Percentiles rank a stretch among this genome's conserved stretches.
phyloP scores from a whole-genome alignment of 2,797 vertebrate genomes.

The Petrocephalus sullivani region DNA sequence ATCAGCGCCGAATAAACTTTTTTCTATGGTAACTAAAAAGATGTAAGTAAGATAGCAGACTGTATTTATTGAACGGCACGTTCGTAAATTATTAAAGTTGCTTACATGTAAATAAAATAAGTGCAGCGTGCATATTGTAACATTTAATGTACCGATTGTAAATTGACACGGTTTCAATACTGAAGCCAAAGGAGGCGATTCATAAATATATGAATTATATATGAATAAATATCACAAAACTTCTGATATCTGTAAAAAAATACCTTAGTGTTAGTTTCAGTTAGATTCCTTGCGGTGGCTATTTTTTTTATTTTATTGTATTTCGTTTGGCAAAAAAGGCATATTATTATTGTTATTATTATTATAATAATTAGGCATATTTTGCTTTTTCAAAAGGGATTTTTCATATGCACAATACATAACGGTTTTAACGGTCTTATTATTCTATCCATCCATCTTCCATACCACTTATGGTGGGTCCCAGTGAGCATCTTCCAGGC shows the following conservation, averaged over 20 bases:
- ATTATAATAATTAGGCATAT: background rate
- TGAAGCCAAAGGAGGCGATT: background rate
- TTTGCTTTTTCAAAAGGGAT: background rate
- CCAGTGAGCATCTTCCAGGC: background rate
- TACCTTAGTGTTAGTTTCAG: background rate
- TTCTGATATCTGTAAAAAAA: background rate
- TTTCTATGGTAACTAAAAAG: background rate
- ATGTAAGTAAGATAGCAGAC: background rate
- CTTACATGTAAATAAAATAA: background rate
- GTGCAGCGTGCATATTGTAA: background rate
- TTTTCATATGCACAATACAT: background rate
- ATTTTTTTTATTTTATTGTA: background rate
- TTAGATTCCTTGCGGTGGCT: background rate
- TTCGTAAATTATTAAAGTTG: conserved; percentile 8
- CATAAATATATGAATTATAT: background rate
- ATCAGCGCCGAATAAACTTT: background rate
- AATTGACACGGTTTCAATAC: background rate
- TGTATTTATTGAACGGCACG: background rate
- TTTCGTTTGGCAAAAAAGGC: background rate
- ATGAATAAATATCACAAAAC: background rate
- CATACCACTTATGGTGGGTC: background rate
- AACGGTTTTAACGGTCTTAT: background rate
- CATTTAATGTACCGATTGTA: background rate
- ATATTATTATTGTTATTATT: background rate
- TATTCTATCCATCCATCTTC: background rate